These are phyloP conservation scores for Pachymerium ferrugineum DNA, from an alignment of 2,888 invertebrate genomes.

Conservation along the genomic window DNA sequence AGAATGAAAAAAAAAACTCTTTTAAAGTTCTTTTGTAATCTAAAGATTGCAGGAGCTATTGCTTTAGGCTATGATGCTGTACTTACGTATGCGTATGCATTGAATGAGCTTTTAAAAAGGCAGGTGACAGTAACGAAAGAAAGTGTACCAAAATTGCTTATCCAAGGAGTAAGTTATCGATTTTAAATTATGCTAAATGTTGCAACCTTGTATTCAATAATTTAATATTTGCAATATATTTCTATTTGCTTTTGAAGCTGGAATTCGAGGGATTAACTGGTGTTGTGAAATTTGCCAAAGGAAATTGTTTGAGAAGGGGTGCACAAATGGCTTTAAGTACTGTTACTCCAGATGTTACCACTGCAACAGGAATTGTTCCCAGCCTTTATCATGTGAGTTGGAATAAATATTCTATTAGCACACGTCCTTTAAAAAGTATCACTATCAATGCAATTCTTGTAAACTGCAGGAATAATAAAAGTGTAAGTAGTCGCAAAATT, in stretches of 20 bases:
- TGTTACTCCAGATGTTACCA: neutral
- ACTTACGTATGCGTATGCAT: neutral
- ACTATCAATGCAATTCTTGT: too few species aligned
- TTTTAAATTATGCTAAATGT: neutral
- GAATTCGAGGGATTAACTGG: neutral
- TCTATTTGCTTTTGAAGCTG: neutral
- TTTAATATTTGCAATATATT: neutral
- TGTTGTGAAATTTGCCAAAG: neutral
- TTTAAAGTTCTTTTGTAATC: neutral
- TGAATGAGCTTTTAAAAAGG: neutral
- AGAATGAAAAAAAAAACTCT: neutral
- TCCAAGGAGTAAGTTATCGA: neutral
- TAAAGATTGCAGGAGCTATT: neutral
- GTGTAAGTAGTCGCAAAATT: too few species aligned
- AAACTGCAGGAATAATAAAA: too few species aligned
- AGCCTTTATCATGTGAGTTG: neutral
- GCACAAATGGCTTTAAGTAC: neutral
- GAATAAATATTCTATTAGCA: neutral
- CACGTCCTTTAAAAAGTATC: too few species aligned
- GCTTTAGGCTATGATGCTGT: neutral
- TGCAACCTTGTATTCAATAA: too few species aligned
- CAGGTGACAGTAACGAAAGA: neutral
- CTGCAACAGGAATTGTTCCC: neutral
- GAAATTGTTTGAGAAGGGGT: neutral
- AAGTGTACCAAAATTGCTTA: neutral